Evolutionary conservation across 2,113 vertebrate species (phyloP).

Genomic region (Meriones unguiculatus): DNA sequence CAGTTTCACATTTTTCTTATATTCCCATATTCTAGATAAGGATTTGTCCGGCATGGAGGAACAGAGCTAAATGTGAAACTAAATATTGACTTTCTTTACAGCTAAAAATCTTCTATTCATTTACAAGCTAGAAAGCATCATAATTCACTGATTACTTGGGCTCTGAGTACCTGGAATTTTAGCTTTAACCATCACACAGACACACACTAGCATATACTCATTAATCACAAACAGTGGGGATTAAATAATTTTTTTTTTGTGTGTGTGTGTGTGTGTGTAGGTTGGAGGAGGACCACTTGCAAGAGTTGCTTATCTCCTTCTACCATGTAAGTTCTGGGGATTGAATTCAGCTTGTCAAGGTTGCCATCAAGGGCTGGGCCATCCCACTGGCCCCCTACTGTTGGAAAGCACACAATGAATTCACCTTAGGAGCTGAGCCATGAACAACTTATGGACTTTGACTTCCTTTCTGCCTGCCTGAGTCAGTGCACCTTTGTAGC

Average conservation of each 20-base stretch:
- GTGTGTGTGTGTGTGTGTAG: background rate
- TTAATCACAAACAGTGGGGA: background rate
- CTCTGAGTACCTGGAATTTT: background rate
- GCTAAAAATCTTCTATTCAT: background rate
- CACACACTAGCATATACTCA: fast-evolving
- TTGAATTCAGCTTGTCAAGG: background rate
- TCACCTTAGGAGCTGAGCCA: background rate
- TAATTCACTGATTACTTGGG: background rate
- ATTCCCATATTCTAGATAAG: background rate
- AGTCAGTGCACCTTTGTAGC: background rate
- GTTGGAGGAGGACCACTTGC: background rate
- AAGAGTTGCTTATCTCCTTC: background rate
- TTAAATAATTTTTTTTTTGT: background rate
- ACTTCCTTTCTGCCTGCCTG: background rate
- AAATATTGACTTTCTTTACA: background rate
- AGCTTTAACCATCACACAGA: background rate
- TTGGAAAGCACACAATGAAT: background rate
- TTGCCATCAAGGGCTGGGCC: background rate
- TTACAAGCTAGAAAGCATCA: background rate
- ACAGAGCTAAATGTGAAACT: background rate
- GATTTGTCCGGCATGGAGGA: background rate
- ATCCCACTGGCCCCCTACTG: too few species aligned
- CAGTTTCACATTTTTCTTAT: background rate
- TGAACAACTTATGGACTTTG: background rate
- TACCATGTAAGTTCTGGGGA: background rate